Evolutionary conservation across 2,797 vertebrate species (phyloP).

Genomic region (Morus bassanus): DNA sequence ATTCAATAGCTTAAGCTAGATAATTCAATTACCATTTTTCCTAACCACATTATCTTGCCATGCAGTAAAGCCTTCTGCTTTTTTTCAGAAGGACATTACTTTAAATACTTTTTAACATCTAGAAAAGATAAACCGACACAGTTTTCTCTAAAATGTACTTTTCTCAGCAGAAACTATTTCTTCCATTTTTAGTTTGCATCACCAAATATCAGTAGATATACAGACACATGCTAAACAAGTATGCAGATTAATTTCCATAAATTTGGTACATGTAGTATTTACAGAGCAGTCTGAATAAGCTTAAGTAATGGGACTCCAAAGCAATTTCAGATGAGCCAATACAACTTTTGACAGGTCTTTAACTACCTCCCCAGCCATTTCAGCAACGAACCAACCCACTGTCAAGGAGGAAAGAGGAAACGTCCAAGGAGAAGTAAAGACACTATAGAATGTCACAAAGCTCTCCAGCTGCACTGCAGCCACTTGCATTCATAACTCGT

Average conservation of each 20-base stretch:
- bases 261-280: background rate
- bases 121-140: background rate
- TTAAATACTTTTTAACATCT: background rate
- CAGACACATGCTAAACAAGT: background rate
- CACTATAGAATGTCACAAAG: background rate
- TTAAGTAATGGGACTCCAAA: background rate
- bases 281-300: background rate
- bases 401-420: background rate
- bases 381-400: background rate
- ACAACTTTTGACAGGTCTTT: background rate
- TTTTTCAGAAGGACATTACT: background rate
- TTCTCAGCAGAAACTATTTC: background rate
- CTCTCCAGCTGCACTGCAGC: background rate
- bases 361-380: background rate
- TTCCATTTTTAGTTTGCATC: background rate
- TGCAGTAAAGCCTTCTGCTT: background rate
- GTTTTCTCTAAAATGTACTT: background rate
- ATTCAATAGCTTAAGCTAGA: background rate
- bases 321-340: background rate
- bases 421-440: background rate
- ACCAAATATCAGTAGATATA: background rate
- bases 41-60: background rate
- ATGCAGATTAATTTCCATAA: background rate
- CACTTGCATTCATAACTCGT: background rate
- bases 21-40: background rate